These are phyloP conservation scores for Lagorchestes hirsutus DNA, from an alignment of 2,797 vertebrate species.

Conservation along the genomic window DNA sequence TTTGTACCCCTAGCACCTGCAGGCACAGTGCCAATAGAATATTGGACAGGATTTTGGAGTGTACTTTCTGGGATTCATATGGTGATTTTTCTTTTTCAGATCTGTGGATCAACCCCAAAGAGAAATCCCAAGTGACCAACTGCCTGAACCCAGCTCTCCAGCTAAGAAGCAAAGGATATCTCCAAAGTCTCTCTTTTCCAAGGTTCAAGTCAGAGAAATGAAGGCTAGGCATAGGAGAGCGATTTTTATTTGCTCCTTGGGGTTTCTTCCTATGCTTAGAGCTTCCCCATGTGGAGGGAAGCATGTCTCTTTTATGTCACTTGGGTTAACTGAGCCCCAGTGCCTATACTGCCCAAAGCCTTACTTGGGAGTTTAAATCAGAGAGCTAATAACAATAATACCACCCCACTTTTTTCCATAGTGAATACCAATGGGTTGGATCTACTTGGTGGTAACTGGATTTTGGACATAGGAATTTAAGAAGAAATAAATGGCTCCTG, in stretches of 20 bases:
- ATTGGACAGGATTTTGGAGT: neutral
- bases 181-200: slow-evolving; percentile 64
- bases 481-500: neutral
- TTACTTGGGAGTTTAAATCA: neutral
- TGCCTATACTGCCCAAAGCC: neutral
- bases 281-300: neutral
- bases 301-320: neutral
- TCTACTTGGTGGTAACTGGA: neutral
- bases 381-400: neutral
- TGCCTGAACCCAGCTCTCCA: neutral
- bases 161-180: slow-evolving; percentile 61
- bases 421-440: neutral
- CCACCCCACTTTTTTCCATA: neutral
- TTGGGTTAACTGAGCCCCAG: neutral
- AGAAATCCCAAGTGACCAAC: slow-evolving; percentile 17
- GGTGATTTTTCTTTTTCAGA: slow-evolving; percentile 54
- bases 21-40: too few relatives aligned
- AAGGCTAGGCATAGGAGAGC: neutral
- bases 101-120: slow-evolving; percentile 60
- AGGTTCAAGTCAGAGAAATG: slow-evolving; percentile 64
- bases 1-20: too few relatives aligned
- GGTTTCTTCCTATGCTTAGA: neutral
- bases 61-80: neutral
- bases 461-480: neutral
- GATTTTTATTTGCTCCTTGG: neutral